phyloP scores from a whole-genome alignment of 2,113 vertebrate genomes.

The Siniperca chuatsi region DNA sequence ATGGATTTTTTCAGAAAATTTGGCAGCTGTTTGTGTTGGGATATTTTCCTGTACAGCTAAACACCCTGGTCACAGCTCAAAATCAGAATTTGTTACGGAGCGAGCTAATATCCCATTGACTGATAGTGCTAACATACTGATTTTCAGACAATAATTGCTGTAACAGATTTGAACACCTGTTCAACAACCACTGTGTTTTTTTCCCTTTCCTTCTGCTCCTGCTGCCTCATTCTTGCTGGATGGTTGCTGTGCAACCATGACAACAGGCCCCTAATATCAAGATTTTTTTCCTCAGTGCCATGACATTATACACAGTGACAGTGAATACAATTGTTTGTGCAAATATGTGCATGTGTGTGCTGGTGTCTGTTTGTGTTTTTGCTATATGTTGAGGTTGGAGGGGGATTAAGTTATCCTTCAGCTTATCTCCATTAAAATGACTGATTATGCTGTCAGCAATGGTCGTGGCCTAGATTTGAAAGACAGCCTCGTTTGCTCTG shows the following conservation, averaged over 20 bases:
- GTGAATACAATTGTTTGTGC: slow-evolving; percentile 4
- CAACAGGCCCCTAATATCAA: slow-evolving; percentile 40
- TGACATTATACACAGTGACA: slow-evolving; percentile 26
- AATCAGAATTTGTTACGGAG: slow-evolving; percentile 2
- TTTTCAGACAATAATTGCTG: slow-evolving; percentile 9
- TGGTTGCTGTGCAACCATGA: slow-evolving; percentile 48
- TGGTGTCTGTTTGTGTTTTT: slow-evolving; percentile 32
- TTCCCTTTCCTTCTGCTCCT: background rate
- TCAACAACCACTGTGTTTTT: slow-evolving; percentile 10
- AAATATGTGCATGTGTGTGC: slow-evolving; percentile 2
- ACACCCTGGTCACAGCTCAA: slow-evolving; percentile 8
- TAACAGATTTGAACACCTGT: slow-evolving; percentile 35
- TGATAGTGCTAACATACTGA: background rate
- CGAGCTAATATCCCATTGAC: background rate
- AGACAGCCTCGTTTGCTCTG: slow-evolving; percentile 65
- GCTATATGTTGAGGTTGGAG: slow-evolving; percentile 36
- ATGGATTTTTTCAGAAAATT: background rate
- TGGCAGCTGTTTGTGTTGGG: background rate
- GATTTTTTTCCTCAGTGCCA: background rate
- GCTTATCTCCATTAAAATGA: slow-evolving; percentile 80
- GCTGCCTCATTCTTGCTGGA: slow-evolving; percentile 10
- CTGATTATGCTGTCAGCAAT: slow-evolving; percentile 72
- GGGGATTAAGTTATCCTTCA: slow-evolving; percentile 73
- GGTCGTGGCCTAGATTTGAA: slow-evolving; percentile 78
- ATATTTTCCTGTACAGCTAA: slow-evolving; percentile 4